Evolutionary conservation across 2,797 vertebrate genomes (phyloP).

Genomic region (Labeo calbasu): DNA sequence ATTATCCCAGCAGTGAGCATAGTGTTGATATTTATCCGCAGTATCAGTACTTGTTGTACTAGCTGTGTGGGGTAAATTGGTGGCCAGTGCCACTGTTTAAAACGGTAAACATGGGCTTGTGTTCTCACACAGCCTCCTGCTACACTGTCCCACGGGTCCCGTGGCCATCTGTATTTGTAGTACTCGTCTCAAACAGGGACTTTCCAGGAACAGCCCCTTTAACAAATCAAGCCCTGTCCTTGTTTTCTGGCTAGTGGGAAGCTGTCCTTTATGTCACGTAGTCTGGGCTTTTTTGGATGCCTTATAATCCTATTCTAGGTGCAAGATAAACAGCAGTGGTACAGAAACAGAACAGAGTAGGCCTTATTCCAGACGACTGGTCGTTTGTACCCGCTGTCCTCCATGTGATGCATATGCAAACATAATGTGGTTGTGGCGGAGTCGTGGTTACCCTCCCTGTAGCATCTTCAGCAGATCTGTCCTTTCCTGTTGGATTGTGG

Average conservation of each 20-base stretch:
- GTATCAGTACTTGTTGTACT: constrained; percentile 5
- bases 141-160: constrained; percentile 3
- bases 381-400: background rate
- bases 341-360: background rate
- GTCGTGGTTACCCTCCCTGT: background rate
- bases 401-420: background rate
- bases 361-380: background rate
- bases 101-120: constrained; percentile 21
- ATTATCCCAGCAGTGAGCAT: background rate
- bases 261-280: background rate
- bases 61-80: constrained; percentile 4
- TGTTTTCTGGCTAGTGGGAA: constrained; percentile 3
- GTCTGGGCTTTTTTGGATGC: background rate
- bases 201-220: constrained; percentile 5
- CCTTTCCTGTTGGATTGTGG: background rate
- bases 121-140: constrained; percentile 27
- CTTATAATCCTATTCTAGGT: background rate
- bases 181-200: background rate
- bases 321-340: background rate
- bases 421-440: background rate
- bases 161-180: constrained; percentile 20
- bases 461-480: background rate
- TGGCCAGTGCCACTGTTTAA: constrained; percentile 34
- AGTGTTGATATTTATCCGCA: constrained; percentile 31
- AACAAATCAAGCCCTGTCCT: constrained; percentile 6